Conservation (phyloP, 2,888 invertebrate genomes). For the Galerucella pusilla region DNA sequence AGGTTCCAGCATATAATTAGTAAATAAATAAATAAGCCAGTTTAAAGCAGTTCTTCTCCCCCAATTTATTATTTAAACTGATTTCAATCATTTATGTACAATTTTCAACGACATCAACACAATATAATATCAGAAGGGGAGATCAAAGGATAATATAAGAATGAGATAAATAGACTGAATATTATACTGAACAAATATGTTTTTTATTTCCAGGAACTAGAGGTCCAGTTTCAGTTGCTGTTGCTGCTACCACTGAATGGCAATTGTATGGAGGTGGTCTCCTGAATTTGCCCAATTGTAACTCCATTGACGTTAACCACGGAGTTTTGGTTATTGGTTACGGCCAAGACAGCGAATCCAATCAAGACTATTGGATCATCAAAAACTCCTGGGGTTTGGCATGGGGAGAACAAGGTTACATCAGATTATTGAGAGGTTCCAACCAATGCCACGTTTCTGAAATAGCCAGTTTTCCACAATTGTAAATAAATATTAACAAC, state of each 20-base stretch:
- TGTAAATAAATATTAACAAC: neutral
- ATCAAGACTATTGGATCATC: constrained; percentile 68
- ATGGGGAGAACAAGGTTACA: constrained; percentile 54
- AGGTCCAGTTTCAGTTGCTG: constrained; percentile 88
- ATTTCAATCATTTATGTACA: too few relatives aligned
- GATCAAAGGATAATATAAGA: neutral
- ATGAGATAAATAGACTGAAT: neutral
- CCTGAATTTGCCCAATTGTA: constrained; percentile 80
- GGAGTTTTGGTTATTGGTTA: constrained; percentile 84
- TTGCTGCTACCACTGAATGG: constrained; percentile 80
- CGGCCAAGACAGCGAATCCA: constrained; percentile 66
- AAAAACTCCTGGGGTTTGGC: constrained; percentile 69
- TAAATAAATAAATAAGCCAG: neutral
- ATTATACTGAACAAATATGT: neutral
- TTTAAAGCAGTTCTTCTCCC: neutral
- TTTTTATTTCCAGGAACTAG: constrained; percentile 72
- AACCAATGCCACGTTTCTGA: constrained; percentile 78
- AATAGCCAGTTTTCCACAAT: neutral
- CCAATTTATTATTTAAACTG: too few relatives aligned
- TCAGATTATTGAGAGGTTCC: constrained; percentile 48
- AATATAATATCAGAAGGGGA: too few relatives aligned
- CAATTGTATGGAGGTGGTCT: constrained; percentile 84
- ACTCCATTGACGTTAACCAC: constrained; percentile 75
- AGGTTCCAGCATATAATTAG: neutral
- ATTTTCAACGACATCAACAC: too few relatives aligned